Percentiles rank a stretch among this genome's conserved stretches.
These are phyloP conservation scores for Magallana nippona DNA, from an alignment of 2,888 invertebrate genomes.

Conservation along the genomic window DNA sequence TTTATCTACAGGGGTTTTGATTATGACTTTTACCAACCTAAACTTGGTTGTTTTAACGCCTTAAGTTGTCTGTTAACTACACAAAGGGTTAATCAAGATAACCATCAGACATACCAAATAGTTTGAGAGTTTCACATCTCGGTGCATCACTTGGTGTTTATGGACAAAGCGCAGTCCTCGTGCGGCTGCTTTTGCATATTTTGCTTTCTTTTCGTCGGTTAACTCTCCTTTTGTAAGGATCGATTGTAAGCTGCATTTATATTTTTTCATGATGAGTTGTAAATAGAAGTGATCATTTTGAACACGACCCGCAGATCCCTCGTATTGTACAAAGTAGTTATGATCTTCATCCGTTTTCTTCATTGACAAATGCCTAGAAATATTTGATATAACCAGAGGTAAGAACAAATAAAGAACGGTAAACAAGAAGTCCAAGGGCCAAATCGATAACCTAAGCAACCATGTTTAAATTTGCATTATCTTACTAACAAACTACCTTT, in stretches of 20 bases:
- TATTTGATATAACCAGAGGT: neutral
- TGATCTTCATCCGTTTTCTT: conserved; percentile 12
- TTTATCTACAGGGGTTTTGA: too few species aligned
- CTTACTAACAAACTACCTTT: too few species aligned
- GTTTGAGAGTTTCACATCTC: conserved; percentile 38
- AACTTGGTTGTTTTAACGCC: too few species aligned
- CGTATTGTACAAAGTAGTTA: conserved; percentile 9
- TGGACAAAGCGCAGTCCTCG: conserved; percentile 37
- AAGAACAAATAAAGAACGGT: too few species aligned
- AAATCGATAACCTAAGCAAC: too few species aligned
- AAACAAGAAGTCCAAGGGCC: too few species aligned
- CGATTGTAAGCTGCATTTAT: neutral
- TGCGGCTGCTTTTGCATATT: conserved; percentile 18
- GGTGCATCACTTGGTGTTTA: conserved; percentile 26
- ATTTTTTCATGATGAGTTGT: conserved; percentile 27
- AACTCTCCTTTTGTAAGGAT: neutral
- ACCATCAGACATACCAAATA: conserved; percentile 8
- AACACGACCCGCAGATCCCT: conserved; percentile 18
- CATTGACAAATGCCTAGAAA: conserved; percentile 27
- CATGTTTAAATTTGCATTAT: too few species aligned
- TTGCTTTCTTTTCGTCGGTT: neutral
- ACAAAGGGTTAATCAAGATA: too few species aligned
- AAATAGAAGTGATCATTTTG: neutral
- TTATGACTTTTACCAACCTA: too few species aligned
- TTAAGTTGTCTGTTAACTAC: too few species aligned